Evolutionary conservation across 2,113 vertebrate genomes (phyloP), one percentile per base, ranked within the genome.

Genomic region (Brachirus orientalis): DNA sequence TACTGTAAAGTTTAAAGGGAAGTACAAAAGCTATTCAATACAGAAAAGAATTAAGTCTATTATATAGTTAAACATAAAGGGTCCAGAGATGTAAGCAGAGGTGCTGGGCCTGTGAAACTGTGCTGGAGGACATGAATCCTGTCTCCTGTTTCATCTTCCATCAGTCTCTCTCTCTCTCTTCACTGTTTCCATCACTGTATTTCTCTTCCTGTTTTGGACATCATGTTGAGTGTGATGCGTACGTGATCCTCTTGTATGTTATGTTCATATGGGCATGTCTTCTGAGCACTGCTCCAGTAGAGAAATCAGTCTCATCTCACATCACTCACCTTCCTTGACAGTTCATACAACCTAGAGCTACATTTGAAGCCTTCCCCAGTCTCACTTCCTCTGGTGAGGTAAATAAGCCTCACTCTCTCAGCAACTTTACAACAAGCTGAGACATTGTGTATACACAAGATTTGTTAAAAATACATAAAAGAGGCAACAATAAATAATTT

Each of bases 1-100:
- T 97, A 97, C 96, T 98, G 96, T 97, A 96, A 97, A 95, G 94
- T 92, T 94, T 91, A 97, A 98, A 97, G 95, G 96, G 96, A 96
- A 92, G 95, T 95, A 94, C 93, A 95, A 94, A 96, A 93, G 86
- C 86, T 92, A 77, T 85, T 89, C 79, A 81, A 79, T 75, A 85
- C 75, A 86, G 72, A 76, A 68, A 87, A 88, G 86, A 88, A 88
- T 79, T 85, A 89, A 88, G 76, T 72, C 80, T 55, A 80, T 83
- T 90, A 85, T 83, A 91, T 81, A 91, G 77, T 70, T 86, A 89
- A 89, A 90, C 72, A 79, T 90, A 79, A 88, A 74, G 75, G 85
- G 79, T 90, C 79, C 58, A 69, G 91, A 93, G 86, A 82, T 79
- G 87, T 89, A 92, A 92, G 94, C 91, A 89, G 93, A 90, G 85